These are phyloP conservation scores for Raphicerus campestris DNA, from an alignment of 2,113 vertebrate species.

Conservation along the genomic window DNA sequence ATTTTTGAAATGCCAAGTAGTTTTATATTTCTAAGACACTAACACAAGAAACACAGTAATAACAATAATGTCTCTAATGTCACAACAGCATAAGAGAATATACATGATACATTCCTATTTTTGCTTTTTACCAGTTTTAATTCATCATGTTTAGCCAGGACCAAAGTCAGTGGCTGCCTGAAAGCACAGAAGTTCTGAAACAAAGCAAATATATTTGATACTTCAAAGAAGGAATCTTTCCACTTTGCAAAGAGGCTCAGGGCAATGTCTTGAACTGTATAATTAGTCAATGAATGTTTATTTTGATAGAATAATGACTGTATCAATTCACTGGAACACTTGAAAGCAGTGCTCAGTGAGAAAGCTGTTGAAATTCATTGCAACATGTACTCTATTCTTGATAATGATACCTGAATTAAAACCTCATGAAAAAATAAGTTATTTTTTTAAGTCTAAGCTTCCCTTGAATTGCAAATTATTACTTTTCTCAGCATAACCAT, in stretches of 20 bases:
- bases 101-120: not conserved
- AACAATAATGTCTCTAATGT: not conserved
- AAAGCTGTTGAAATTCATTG: slow-evolving; percentile 32
- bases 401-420: slow-evolving; percentile 70
- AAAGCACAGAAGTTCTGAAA: not conserved
- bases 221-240: slow-evolving; percentile 37
- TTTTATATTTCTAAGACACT: not conserved
- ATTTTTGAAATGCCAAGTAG: not conserved
- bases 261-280: slow-evolving; percentile 45
- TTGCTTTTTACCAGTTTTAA: not conserved
- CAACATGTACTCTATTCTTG: slow-evolving; percentile 27
- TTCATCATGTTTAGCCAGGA: not conserved
- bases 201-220: slow-evolving; percentile 32
- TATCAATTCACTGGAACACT: slow-evolving; percentile 33
- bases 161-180: not conserved
- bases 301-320: slow-evolving; percentile 67
- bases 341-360: slow-evolving; percentile 49
- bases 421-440: slow-evolving; percentile 49
- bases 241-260: slow-evolving; percentile 27
- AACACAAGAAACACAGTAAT: not conserved
- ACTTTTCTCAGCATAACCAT: slow-evolving; percentile 63
- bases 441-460: slow-evolving; percentile 43
- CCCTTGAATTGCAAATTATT: slow-evolving; percentile 68
- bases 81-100: not conserved
- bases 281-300: slow-evolving; percentile 70